Conservation (phyloP, 1,140 invertebrate genomes). For the Microplitis demolitor region DNA sequence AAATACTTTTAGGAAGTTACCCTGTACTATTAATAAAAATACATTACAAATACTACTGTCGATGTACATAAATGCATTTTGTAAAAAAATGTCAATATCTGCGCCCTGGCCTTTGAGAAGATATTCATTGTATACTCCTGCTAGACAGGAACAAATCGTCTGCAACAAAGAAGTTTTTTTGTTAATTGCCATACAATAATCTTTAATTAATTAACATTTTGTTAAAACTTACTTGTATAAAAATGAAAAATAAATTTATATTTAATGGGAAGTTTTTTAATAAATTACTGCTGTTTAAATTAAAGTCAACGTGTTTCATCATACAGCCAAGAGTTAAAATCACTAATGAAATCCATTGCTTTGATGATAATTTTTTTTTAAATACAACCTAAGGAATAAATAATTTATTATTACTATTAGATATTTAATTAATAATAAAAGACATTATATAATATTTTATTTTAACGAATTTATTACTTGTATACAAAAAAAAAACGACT, state of each 20-base stretch:
- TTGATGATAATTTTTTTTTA: slow-evolving; percentile 77
- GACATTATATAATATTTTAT: neutral
- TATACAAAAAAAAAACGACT: no score
- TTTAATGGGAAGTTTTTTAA: slow-evolving; percentile 63
- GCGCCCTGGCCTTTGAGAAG: slow-evolving; percentile 84
- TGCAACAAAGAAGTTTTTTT: slow-evolving; percentile 63
- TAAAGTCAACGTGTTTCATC: slow-evolving; percentile 80
- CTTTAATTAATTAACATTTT: no score
- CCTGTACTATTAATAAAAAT: slow-evolving; percentile 70
- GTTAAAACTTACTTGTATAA: slow-evolving; percentile 60
- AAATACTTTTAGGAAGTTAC: slow-evolving; percentile 68
- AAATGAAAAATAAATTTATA: slow-evolving; percentile 75
- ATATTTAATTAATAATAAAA: neutral
- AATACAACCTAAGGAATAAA: slow-evolving; percentile 75
- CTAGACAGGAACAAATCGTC: slow-evolving; percentile 90
- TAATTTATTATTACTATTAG: slow-evolving; percentile 22
- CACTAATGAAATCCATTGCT: slow-evolving; percentile 89
- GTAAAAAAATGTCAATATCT: slow-evolving; percentile 87
- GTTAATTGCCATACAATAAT: no score
- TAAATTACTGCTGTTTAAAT: slow-evolving; percentile 54
- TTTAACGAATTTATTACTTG: no score
- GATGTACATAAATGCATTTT: slow-evolving; percentile 96
- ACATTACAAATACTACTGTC: slow-evolving; percentile 93
- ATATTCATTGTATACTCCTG: slow-evolving; percentile 96
- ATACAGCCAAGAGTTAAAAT: slow-evolving; percentile 90